Evolutionary conservation across 2,888 invertebrate genomes (phyloP).

Genomic region (Entomobrya proxima): DNA sequence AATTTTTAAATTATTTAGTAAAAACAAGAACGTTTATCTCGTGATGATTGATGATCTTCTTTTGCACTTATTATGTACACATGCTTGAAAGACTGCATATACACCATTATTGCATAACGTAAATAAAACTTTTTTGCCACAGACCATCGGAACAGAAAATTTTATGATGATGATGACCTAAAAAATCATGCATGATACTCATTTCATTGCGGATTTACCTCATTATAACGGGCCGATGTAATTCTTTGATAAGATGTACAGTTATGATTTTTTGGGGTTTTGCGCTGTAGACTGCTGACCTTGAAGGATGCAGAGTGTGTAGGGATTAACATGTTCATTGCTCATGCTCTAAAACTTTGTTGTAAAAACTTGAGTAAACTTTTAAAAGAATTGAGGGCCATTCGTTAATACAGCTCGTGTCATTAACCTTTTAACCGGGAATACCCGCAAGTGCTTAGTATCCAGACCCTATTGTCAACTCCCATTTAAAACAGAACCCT

Average conservation of each 20-base stretch:
- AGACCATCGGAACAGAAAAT: too few relatives aligned
- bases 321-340: background rate
- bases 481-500: background rate
- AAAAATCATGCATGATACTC: background rate
- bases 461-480: background rate
- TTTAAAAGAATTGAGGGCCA: too few relatives aligned
- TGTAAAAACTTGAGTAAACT: too few relatives aligned
- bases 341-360: background rate
- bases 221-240: constrained; percentile 24
- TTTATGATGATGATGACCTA: constrained; percentile 18
- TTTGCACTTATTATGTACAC: constrained; percentile 1
- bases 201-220: background rate
- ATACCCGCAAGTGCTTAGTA: background rate
- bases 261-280: constrained; percentile 7
- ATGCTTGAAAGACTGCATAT: background rate
- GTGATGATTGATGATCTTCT: constrained; percentile 24
- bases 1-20: constrained; percentile 68
- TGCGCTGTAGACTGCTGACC: constrained; percentile 38
- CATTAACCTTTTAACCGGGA: constrained; percentile 31
- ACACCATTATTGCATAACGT: background rate
- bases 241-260: background rate
- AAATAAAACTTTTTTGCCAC: background rate
- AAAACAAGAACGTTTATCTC: constrained; percentile 58
- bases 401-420: too few relatives aligned
- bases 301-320: constrained; percentile 27